Conservation (phyloP, 2,113 vertebrate genomes). For the Salvator merianae region DNA sequence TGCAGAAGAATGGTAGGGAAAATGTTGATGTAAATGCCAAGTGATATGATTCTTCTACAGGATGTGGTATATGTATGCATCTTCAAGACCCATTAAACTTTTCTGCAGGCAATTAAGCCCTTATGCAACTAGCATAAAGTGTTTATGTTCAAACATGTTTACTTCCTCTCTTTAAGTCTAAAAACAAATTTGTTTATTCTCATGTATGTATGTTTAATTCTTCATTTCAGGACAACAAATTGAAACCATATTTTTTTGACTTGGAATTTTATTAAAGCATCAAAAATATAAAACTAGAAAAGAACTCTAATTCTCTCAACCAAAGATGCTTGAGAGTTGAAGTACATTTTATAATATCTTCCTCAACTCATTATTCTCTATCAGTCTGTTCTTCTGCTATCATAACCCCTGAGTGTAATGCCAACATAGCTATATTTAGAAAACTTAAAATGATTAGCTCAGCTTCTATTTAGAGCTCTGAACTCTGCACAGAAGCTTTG, state of each 20-base stretch:
- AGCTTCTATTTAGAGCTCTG: constrained; percentile 53
- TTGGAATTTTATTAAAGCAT: constrained; percentile 41
- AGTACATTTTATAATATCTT: constrained; percentile 53
- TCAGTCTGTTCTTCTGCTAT: constrained; percentile 40
- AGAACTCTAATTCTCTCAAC: constrained; percentile 41
- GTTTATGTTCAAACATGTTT: constrained; percentile 13
- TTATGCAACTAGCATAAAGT: not conserved
- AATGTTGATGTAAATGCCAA: not conserved
- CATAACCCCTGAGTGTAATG: constrained; percentile 53
- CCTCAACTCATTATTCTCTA: constrained; percentile 34
- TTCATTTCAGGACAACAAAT: constrained; percentile 26
- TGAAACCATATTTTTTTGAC: constrained; percentile 48
- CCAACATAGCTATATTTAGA: constrained; percentile 59
- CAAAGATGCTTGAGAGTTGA: constrained; percentile 48
- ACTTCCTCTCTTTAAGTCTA: not conserved
- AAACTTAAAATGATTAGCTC: constrained; percentile 53
- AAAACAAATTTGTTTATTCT: not conserved
- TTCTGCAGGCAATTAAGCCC: not conserved
- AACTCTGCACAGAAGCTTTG: constrained; percentile 24
- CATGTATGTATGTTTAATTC: not conserved
- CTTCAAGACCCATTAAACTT: not conserved
- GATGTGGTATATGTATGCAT: not conserved
- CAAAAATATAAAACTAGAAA: constrained; percentile 47
- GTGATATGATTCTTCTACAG: not conserved
- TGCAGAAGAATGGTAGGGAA: not conserved